Evolutionary conservation across 2,113 vertebrate species (phyloP), one percentile per base, ranked within the genome.

Genomic region (Seriola aureovittata): DNA sequence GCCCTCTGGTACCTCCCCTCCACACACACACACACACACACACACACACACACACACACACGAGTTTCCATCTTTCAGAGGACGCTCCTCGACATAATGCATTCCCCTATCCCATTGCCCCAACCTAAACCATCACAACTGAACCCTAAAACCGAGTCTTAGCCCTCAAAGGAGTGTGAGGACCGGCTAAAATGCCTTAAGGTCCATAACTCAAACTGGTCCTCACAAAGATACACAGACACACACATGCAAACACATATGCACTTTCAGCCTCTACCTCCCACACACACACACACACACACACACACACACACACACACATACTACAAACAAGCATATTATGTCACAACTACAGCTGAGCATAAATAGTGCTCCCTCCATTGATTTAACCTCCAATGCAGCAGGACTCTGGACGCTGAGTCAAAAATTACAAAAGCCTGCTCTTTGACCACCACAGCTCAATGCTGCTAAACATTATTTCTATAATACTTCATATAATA

Each of bases 321-420:
- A 71, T 17, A 54, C 2, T 48, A 48, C 58, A 72, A 42, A 80
- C 70, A 75, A 42, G 50, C 44, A 44, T 29, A 67, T 42, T 52
- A 54, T 57, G 46, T 81, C 52, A 71, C 73, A 74, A 42, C 13
- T 19, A 44, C 54, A 62, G 58, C 74, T 57, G 44, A 62, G 50
- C 50, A 63, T 44, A 3, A 85, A 38, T 69, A 42, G 16, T 44
- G 54, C 17, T 38, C 46, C 55, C 46, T 55, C 12, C 75, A 85
- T 90, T 88, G 90, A 91, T 88, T 86, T 64, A 73, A 83, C 75
- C 73, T 71, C 10, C 46, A 50, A 4, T 72, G 76, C 65, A 44
- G 9, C 44, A 80, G 72, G 67, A 81, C 90, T 81, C 85, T 90
- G 88, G 79, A 80, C 36, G 46, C 58, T 70, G 46, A 81, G 79